These are phyloP conservation scores for Pteronura brasiliensis DNA, from an alignment of 2,113 vertebrate genomes.

Conservation along the genomic window DNA sequence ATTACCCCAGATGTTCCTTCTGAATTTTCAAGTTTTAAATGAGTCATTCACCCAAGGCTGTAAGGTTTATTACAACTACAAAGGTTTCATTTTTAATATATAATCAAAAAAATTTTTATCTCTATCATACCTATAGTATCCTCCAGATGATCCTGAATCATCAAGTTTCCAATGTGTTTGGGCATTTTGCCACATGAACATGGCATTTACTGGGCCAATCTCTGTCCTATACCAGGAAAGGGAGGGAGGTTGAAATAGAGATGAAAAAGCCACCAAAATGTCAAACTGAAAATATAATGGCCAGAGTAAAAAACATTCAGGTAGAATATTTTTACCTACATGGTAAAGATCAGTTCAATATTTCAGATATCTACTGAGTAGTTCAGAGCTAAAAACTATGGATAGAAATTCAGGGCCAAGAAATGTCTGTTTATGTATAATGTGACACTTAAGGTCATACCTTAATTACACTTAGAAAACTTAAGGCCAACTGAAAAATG, in stretches of 20 bases:
- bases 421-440: not conserved
- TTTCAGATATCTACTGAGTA: slow-evolving; percentile 38
- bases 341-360: not conserved
- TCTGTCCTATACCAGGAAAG: not conserved
- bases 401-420: not conserved
- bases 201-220: not conserved
- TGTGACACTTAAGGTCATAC: not conserved
- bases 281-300: slow-evolving; percentile 15
- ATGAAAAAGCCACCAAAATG: slow-evolving; percentile 7
- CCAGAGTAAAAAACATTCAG: slow-evolving; percentile 50
- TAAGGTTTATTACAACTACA: not conserved
- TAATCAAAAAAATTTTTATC: not conserved
- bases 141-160: not conserved
- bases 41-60: not conserved
- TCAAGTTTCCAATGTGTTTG: not conserved
- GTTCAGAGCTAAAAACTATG: not conserved
- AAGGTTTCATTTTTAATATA: not conserved
- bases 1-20: not conserved
- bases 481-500: slow-evolving; percentile 38
- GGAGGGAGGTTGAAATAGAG: not conserved
- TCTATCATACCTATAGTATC: not conserved
- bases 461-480: slow-evolving; percentile 12
- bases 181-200: not conserved
- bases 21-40: slow-evolving; percentile 23
- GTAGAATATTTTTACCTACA: slow-evolving; percentile 41